Conservation (phyloP, 2,113 vertebrate species). For the Mormyrus lacerda region DNA sequence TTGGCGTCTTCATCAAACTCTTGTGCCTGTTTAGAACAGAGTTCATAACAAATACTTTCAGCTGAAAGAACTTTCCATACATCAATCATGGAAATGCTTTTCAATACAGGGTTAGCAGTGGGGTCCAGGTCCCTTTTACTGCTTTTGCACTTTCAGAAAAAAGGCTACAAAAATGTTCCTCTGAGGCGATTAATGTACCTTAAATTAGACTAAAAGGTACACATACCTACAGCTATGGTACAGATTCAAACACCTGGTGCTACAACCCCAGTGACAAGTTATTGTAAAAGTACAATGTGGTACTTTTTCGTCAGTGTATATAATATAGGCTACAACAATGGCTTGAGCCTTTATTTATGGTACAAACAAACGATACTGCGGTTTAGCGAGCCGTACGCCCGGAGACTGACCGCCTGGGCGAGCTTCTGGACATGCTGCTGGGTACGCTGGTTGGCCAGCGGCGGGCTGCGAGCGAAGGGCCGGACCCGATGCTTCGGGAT, state of each 20-base stretch:
- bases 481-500: not conserved
- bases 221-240: not conserved
- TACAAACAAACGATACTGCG: not conserved
- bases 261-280: not conserved
- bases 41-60: not conserved
- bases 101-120: not conserved
- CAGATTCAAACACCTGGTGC: not conserved
- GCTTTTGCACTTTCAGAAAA: not conserved
- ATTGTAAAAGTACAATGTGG: not conserved
- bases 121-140: not conserved
- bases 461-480: not conserved
- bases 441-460: slow-evolving; percentile 30
- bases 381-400: not conserved
- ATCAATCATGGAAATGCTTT: not conserved
- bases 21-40: slow-evolving; percentile 34
- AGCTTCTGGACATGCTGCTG: slow-evolving; percentile 32
- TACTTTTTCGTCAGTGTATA: not conserved
- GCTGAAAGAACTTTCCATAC: not conserved
- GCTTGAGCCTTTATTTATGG: not conserved
- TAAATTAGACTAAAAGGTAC: not conserved
- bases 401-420: slow-evolving; percentile 29
- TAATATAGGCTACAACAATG: not conserved
- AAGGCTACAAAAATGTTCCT: not conserved
- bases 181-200: not conserved
- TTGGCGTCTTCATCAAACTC: slow-evolving; percentile 30